These are phyloP conservation scores for Barnardius zonarius DNA, from an alignment of 2,113 vertebrate genomes.

Conservation along the genomic window DNA sequence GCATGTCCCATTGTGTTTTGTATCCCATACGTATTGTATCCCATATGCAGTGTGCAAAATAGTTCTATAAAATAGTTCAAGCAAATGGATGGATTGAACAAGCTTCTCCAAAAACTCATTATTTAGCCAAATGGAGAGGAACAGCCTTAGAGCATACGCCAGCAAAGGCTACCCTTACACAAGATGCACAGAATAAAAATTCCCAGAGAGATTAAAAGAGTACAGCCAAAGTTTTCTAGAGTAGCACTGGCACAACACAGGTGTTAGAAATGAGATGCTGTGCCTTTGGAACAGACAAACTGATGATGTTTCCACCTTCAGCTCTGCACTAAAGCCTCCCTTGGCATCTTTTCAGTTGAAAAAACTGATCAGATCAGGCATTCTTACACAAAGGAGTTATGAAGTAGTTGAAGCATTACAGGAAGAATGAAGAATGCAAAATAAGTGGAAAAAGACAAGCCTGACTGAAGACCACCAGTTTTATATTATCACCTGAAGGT, in stretches of 20 bases:
- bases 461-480: not conserved
- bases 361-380: not conserved
- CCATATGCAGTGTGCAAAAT: not conserved
- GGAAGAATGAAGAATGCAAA: not conserved
- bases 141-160: not conserved
- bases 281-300: not conserved
- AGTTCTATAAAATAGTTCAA: not conserved
- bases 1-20: not conserved
- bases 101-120: not conserved
- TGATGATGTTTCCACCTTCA: not conserved
- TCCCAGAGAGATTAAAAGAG: not conserved
- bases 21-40: not conserved
- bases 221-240: not conserved
- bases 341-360: not conserved
- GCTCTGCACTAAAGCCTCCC: not conserved
- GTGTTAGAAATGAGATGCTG: not conserved
- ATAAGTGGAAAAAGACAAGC: not conserved
- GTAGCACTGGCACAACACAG: not conserved
- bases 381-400: not conserved
- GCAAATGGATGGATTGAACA: not conserved
- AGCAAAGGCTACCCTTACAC: not conserved
- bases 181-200: not conserved
- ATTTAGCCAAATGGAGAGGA: slow-evolving; percentile 3
- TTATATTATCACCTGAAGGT: not conserved
- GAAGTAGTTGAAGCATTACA: not conserved